phyloP scores from a whole-genome alignment of 1,140 invertebrate species.

The Drosophila yakuba region DNA sequence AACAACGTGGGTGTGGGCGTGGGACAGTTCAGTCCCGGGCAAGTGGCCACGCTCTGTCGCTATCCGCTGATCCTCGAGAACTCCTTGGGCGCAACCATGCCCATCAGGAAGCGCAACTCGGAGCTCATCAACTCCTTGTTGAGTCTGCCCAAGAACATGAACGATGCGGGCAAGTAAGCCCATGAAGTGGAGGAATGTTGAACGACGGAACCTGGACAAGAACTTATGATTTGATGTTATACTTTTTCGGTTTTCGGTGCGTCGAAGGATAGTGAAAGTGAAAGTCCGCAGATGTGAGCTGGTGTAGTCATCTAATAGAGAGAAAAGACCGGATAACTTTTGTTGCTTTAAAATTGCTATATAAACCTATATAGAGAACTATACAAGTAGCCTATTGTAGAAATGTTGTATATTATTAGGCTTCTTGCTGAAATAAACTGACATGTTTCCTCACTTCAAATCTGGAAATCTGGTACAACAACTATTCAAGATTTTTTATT shows the following conservation, averaged over 20 bases:
- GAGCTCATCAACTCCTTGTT: constrained; percentile 91
- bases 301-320: constrained; percentile 32
- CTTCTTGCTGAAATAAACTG: background rate
- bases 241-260: constrained; percentile 5
- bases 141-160: constrained; percentile 89
- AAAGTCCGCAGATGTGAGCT: constrained; percentile 18
- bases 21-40: constrained; percentile 49
- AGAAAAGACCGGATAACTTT: constrained; percentile 36
- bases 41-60: constrained; percentile 55
- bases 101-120: constrained; percentile 88
- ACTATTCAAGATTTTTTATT: background rate
- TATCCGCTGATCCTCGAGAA: constrained; percentile 65
- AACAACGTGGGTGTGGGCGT: constrained; percentile 30
- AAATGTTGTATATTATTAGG: background rate
- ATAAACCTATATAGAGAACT: constrained; percentile 13
- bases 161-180: constrained; percentile 88
- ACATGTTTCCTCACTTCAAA: too few relatives aligned
- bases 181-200: background rate
- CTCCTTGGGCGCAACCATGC: constrained; percentile 46
- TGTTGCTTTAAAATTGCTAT: constrained; percentile 37
- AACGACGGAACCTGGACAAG: constrained; percentile 19
- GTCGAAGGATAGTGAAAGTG: constrained; percentile 18
- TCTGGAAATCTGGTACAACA: background rate
- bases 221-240: constrained; percentile 21
- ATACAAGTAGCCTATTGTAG: constrained; percentile 24